These are phyloP conservation scores for Cirrhinus mrigala DNA, from an alignment of 2,797 vertebrate genomes.

Conservation along the genomic window DNA sequence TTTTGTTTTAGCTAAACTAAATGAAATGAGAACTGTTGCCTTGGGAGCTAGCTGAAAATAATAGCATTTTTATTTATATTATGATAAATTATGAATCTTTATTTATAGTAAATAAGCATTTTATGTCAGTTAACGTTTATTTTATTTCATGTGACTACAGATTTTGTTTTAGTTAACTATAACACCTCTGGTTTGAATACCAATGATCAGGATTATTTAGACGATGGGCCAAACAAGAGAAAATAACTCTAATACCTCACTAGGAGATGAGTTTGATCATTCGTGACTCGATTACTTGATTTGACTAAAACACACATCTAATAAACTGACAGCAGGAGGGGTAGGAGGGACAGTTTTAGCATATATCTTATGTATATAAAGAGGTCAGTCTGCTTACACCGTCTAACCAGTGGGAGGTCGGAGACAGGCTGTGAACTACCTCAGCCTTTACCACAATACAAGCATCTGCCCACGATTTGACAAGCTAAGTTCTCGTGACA, in stretches of 20 bases:
- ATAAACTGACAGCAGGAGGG: not conserved
- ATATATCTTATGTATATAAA: not conserved
- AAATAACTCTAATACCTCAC: not conserved
- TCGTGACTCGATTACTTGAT: not conserved
- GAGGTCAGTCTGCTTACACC: conserved; percentile 7
- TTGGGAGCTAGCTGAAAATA: not conserved
- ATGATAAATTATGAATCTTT: not conserved
- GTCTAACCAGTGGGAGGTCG: not conserved
- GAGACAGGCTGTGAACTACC: conserved; percentile 3
- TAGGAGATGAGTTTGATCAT: not conserved
- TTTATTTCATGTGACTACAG: not conserved
- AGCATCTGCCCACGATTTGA: conserved; percentile 31
- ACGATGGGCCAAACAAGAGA: not conserved
- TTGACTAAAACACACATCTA: not conserved
- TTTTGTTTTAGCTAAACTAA: not conserved
- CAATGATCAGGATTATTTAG: not conserved
- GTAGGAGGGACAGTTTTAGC: not conserved
- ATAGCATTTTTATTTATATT: not conserved
- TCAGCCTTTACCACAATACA: conserved; percentile 36
- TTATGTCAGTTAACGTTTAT: not conserved
- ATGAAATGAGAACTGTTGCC: not conserved
- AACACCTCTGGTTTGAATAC: not conserved
- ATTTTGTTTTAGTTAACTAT: not conserved
- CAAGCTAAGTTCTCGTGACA: conserved; percentile 29
- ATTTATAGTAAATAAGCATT: not conserved